phyloP scores from a whole-genome alignment of 2,113 vertebrate genomes.

The Tylochromis polylepis region DNA sequence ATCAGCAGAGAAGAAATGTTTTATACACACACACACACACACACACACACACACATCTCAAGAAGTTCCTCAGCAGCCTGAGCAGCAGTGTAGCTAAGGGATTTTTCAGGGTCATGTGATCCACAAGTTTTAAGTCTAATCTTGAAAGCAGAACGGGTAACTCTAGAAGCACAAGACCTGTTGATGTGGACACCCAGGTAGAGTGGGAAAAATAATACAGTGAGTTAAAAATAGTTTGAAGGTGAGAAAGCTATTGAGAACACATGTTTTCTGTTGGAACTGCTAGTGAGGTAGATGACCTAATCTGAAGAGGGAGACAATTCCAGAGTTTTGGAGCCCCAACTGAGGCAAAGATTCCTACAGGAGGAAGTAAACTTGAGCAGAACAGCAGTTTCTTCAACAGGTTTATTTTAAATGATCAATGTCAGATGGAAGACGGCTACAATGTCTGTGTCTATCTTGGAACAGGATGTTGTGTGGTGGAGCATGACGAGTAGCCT shows the following conservation, averaged over 20 bases:
- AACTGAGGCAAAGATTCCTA: not conserved
- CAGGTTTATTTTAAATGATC: not conserved
- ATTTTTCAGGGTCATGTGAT: not conserved
- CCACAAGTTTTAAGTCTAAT: not conserved
- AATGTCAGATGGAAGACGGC: not conserved
- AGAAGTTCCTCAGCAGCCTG: not conserved
- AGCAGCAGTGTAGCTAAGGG: not conserved
- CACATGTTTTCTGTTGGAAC: not conserved
- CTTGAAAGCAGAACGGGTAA: not conserved
- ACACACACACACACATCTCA: too few relatives aligned
- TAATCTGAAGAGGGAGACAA: rapidly evolving
- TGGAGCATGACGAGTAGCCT: not conserved
- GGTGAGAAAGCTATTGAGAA: rapidly evolving
- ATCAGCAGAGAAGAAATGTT: too few relatives aligned
- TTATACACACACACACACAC: too few relatives aligned
- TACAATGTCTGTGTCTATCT: not conserved
- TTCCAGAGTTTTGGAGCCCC: not conserved
- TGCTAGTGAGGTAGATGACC: not conserved
- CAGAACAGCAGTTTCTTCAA: rapidly evolving
- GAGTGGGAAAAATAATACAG: not conserved
- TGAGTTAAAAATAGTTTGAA: not conserved
- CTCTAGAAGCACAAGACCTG: not conserved
- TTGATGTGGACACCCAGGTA: not conserved
- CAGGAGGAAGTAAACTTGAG: not conserved
- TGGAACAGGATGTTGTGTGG: not conserved